Conservation (phyloP, 1,140 invertebrate species). For the Aleiodes sp. region DNA sequence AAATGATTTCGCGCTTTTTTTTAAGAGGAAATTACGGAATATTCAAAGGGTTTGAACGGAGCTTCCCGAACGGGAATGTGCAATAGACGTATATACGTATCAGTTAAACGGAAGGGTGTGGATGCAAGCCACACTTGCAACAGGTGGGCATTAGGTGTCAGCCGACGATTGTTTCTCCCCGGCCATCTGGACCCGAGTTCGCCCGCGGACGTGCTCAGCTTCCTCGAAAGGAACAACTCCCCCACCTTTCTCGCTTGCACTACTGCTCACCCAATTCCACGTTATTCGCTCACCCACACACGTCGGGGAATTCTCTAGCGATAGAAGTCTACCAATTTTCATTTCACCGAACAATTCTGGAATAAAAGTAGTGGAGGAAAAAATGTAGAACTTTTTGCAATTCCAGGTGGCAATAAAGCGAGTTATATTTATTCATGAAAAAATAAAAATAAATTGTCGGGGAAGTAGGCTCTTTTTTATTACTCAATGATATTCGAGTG, state of each 20-base stretch:
- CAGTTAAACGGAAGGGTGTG: conserved; percentile 15
- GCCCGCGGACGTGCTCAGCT: conserved; percentile 31
- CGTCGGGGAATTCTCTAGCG: too few relatives aligned
- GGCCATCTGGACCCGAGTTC: conserved; percentile 33
- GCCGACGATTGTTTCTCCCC: conserved; percentile 42
- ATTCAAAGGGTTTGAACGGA: too few relatives aligned
- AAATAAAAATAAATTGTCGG: neutral
- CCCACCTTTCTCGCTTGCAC: neutral
- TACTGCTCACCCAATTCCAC: neutral
- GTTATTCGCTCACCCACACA: neutral
- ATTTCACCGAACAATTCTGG: neutral
- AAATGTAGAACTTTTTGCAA: too few relatives aligned
- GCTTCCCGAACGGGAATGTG: neutral
- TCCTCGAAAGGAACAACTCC: conserved; percentile 11
- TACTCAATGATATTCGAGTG: too few relatives aligned
- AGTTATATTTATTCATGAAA: neutral
- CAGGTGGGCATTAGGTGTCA: conserved; percentile 46
- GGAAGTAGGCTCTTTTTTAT: neutral
- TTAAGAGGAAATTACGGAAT: too few relatives aligned
- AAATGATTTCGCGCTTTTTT: too few relatives aligned
- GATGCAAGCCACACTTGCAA: conserved; percentile 40
- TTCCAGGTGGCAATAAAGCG: neutral
- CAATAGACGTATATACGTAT: neutral
- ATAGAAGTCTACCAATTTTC: too few relatives aligned
- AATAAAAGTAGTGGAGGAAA: too few relatives aligned